phyloP scores from a whole-genome alignment of 2,113 vertebrate genomes.

The Gobiocypris rarus region DNA sequence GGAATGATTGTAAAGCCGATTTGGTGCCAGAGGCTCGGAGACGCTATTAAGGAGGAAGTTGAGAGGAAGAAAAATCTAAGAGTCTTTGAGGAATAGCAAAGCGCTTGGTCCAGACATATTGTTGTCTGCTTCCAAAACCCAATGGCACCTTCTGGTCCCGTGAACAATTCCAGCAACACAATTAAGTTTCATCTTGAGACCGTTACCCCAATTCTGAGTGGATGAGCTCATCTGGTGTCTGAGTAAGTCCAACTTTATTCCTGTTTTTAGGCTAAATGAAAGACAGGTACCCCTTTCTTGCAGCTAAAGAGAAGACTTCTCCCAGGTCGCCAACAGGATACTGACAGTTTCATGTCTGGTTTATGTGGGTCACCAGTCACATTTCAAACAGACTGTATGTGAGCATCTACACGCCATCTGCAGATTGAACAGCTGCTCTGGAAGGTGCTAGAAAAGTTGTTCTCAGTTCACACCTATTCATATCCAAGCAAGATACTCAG shows the following conservation, averaged over 20 bases:
- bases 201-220: neutral
- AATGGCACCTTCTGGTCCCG: conserved; percentile 14
- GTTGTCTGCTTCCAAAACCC: conserved; percentile 25
- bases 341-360: neutral
- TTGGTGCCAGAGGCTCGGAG: conserved; percentile 14
- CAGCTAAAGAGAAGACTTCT: neutral
- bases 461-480: neutral
- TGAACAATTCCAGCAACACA: neutral
- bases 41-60: conserved; percentile 26
- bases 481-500: no score
- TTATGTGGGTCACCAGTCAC: neutral
- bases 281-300: neutral
- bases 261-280: neutral
- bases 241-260: neutral
- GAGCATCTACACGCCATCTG: neutral
- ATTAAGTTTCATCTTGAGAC: neutral
- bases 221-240: conserved; percentile 9
- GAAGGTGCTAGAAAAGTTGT: conserved; percentile 10
- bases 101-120: conserved; percentile 1
- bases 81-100: conserved; percentile 30
- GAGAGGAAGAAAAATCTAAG: neutral
- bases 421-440: conserved; percentile 1
- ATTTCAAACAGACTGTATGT: neutral
- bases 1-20: conserved; percentile 23
- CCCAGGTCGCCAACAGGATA: neutral